Evolutionary conservation across 1,140 invertebrate species (phyloP).

Genomic region (Aricia agestis): DNA sequence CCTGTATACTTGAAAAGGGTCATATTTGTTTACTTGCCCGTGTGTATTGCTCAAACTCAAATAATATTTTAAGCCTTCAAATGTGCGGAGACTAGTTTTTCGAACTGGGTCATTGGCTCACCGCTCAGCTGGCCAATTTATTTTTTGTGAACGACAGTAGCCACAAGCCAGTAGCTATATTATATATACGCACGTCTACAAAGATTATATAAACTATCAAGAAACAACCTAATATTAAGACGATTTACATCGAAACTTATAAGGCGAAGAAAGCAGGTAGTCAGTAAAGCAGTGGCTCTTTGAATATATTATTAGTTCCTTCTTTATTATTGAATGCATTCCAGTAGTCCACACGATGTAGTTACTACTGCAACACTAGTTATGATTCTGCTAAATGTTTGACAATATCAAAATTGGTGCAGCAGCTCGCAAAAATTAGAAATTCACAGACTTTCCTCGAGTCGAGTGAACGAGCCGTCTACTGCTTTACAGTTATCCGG

Average conservation of each 20-base stretch:
- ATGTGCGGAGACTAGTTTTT: conserved; percentile 19
- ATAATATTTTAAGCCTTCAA: conserved; percentile 17
- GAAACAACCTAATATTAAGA: too few species aligned
- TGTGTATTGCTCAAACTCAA: conserved; percentile 1
- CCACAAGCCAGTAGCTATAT: background rate
- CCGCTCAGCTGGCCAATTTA: conserved; percentile 8
- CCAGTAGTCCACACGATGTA: background rate
- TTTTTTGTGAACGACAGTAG: background rate
- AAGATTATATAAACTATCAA: too few species aligned
- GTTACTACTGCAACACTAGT: background rate
- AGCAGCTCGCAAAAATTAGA: background rate
- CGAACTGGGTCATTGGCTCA: conserved; percentile 26
- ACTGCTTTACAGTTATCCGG: background rate
- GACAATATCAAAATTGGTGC: background rate
- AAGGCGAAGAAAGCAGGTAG: background rate
- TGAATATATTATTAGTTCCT: background rate
- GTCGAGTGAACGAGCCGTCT: background rate
- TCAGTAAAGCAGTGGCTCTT: background rate
- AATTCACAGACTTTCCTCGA: background rate
- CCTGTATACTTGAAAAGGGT: background rate
- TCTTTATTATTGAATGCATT: background rate
- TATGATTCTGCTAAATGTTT: background rate
- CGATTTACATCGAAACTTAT: background rate
- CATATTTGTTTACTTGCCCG: conserved; percentile 17
- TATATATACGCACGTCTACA: background rate